Evolutionary conservation across 2,113 vertebrate species (phyloP), one percentile per base, ranked within the genome.

Genomic region (Fulmarus glacialis): DNA sequence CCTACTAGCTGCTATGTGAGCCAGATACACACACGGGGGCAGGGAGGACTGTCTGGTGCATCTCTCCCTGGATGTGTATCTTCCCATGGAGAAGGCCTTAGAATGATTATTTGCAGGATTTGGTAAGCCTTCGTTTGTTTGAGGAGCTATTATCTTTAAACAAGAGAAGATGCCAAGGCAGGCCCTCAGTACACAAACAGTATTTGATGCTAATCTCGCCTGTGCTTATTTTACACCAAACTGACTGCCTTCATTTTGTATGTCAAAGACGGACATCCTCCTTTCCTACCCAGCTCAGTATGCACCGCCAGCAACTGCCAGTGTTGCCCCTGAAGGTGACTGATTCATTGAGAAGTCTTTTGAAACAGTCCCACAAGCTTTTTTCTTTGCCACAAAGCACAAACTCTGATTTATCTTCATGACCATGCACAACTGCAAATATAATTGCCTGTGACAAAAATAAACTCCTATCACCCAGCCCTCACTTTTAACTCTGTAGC

Each of bases 391-490:
- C 29, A 68, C 56, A 75, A 79, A 68, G 26, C 59, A 71, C 52
- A 84, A 85, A 75, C 48, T 81, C 42, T 2, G 1, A 68, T 84
- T 91, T 89, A 70, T 67, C 81, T 79, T 72, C 40, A 17, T 36
- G 74, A 87, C 58, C 82, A 55, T 53, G 64, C 73, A 75, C n/a
- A 94, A 91, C 30, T 93, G 52, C 56, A 72, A 68, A 68, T 90
- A 87, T 24, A 87, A 72, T 70, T 56, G 34, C 21, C 70, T 56
- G 53, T 86, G 62, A 68, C 55, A 88, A 85, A 92, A 88, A 72
- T 71, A 72, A 86, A 40, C 21, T 50, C 29, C 20, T 36, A 64
- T 13, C 23, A 60, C 8, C 7, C 60, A 82, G 40, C 8, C 50
- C 30, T 36, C 82, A 30, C 26, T 80, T 75, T 80, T 72, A 64